These are phyloP conservation scores for Eurypyga helias DNA, from an alignment of 2,113 vertebrate genomes.

Conservation along the genomic window DNA sequence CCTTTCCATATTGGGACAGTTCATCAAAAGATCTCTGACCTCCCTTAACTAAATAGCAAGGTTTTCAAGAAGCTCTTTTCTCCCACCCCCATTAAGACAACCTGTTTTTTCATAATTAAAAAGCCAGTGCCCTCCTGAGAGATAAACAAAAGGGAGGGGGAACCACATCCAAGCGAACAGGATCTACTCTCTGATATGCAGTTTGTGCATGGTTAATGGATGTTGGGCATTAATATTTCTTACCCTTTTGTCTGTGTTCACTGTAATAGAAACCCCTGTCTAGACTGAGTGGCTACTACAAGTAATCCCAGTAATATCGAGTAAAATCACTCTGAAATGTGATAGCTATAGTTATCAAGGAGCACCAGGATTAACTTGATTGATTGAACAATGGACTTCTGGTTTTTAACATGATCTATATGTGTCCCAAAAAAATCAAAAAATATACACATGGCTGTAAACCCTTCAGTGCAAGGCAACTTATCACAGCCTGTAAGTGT, in stretches of 20 bases:
- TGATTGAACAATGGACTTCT: slow-evolving; percentile 79
- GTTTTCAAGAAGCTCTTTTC: neutral
- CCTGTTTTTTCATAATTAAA: slow-evolving; percentile 36
- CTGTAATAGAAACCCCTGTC: slow-evolving; percentile 93
- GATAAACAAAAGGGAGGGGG: neutral
- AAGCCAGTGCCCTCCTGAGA: neutral
- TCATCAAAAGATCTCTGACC: neutral
- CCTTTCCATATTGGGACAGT: neutral
- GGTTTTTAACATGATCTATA: slow-evolving; percentile 74
- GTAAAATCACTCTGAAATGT: slow-evolving; percentile 92
- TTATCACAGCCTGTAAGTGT: slow-evolving; percentile 48
- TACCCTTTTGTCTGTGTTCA: slow-evolving; percentile 86
- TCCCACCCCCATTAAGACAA: neutral
- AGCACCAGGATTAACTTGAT: slow-evolving; percentile 80
- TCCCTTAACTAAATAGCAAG: neutral
- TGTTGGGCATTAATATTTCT: slow-evolving; percentile 74
- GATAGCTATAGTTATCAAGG: slow-evolving; percentile 84
- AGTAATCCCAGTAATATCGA: slow-evolving; percentile 94
- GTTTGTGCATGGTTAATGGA: slow-evolving; percentile 68
- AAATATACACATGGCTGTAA: slow-evolving; percentile 42
- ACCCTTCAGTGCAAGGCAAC: slow-evolving; percentile 30
- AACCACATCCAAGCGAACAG: slow-evolving; percentile 37
- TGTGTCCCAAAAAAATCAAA: slow-evolving; percentile 54
- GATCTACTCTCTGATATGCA: slow-evolving; percentile 51
- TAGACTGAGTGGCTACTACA: slow-evolving; percentile 94